Base-by-base conservation (phyloP, 2,888 invertebrate genomes). In the Spialia ferax region DNA sequence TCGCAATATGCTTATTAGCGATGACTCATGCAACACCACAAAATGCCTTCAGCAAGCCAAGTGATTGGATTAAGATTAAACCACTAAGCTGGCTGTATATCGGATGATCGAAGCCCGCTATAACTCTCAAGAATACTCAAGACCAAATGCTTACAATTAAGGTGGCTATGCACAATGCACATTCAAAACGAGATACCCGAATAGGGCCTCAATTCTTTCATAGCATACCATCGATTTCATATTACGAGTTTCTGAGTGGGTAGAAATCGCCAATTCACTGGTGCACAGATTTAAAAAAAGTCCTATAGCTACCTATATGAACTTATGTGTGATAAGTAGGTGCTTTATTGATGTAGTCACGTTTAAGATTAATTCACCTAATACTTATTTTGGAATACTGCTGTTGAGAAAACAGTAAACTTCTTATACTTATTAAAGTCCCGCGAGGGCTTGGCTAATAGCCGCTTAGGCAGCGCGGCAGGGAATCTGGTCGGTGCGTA, bases 1-100 rank as follows among this genome's bases (percentile, higher is more conserved):
- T 2, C 38, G 38, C 38, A 38, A 38, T 38, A 38, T 38, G 38
- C 38, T 38, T 4, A 35, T 35, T n/a, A 1, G n/a, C 38, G 38
- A 38, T 63, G 63, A 63, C 54, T 63, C 63, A 63, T 29, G 18
- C 63, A 55, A 55, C 55, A 55, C n/a, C n/a, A n/a, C 38, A 13
- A 26, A 38, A 1, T 23, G 22, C 26, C 55, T 52, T 26, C 38
- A 56, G 42, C 38, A 26, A 13, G 42, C 72, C 63, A 71, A 63
- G 50, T 75, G 76, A 79, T 73, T 76, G 67, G 52, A 56, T 57
- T 64, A 60, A 56, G 42, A 55, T 15, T 18, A 45, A 56, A 11
- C 63, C 32, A 55, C 38, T 64, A 64, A 64, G 63, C 42, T 26
- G 26, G 13, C 6, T 11, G 63, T 56, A 45, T 56, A 64, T 64